Percentiles rank a stretch among this genome's conserved stretches.
Evolutionary conservation across 2,888 invertebrate genomes (phyloP).

Genomic region (Eurytoma californica): DNA sequence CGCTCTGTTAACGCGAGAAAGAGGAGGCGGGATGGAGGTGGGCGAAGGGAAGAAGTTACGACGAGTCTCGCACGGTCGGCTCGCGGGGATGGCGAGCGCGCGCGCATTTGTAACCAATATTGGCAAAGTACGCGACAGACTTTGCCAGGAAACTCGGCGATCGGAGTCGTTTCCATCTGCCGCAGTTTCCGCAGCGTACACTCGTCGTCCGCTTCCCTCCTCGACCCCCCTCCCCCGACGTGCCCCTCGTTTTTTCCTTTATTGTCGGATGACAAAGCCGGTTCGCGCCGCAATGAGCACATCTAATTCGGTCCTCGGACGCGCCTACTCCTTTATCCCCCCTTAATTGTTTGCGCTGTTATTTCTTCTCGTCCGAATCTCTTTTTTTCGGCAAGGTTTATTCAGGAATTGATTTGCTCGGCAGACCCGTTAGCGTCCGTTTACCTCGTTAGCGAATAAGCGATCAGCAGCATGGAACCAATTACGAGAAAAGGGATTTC

Average conservation of each 20-base stretch:
- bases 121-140: constrained; percentile 54
- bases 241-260: constrained; percentile 7
- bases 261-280: constrained; percentile 43
- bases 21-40: neutral
- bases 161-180: constrained; percentile 40
- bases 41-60: constrained; percentile 35
- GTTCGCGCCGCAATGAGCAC: constrained; percentile 25
- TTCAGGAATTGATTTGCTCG: neutral
- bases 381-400: neutral
- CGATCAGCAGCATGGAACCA: no score
- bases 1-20: neutral
- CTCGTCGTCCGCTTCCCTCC: neutral
- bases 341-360: constrained; percentile 14
- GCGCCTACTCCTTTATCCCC: neutral
- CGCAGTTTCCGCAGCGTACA: constrained; percentile 30
- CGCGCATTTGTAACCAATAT: constrained; percentile 57
- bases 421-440: no score
- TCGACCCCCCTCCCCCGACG: neutral
- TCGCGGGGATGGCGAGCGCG: neutral
- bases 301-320: constrained; percentile 12
- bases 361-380: neutral
- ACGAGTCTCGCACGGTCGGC: neutral
- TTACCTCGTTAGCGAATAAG: no score
- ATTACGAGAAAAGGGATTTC: no score
- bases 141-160: constrained; percentile 54